These are phyloP conservation scores for Hyperopisus bebe DNA, from an alignment of 2,113 vertebrate species.

Conservation along the genomic window DNA sequence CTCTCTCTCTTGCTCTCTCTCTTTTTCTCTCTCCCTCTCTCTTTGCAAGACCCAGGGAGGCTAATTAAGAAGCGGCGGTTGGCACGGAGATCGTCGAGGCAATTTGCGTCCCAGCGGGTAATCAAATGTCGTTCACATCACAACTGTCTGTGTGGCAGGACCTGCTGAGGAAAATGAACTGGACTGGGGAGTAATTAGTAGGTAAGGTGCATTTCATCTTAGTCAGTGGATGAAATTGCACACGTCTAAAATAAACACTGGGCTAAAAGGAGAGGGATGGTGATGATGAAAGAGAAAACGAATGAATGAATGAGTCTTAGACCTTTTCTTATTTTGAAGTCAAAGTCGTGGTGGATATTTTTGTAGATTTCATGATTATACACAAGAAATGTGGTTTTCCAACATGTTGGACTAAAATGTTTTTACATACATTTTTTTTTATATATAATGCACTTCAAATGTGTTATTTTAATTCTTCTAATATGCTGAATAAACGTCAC, in stretches of 20 bases:
- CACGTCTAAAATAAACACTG: slow-evolving; percentile 17
- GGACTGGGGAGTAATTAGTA: slow-evolving; percentile 16
- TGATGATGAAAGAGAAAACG: not conserved
- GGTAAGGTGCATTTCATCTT: slow-evolving; percentile 20
- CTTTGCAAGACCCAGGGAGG: slow-evolving; percentile 50
- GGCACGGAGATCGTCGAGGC: slow-evolving; percentile 24
- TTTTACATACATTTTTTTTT: not conserved
- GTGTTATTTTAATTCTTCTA: not conserved
- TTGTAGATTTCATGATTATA: not conserved
- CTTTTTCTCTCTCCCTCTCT: slow-evolving; percentile 21
- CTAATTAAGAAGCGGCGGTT: slow-evolving; percentile 58
- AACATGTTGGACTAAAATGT: not conserved
- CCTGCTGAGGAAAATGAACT: not conserved
- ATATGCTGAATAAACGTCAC: not conserved
- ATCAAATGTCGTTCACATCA: slow-evolving; percentile 15
- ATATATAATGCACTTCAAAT: not conserved
- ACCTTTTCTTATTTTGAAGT: not conserved
- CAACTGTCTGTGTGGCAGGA: slow-evolving; percentile 1
- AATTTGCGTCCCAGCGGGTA: slow-evolving; percentile 6
- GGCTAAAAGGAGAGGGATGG: not conserved
- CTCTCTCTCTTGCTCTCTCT: not conserved
- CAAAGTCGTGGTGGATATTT: not conserved
- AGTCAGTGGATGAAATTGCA: slow-evolving; percentile 13
- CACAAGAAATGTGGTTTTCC: not conserved
- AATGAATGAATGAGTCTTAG: not conserved